Conservation (phyloP, 2,797 vertebrate species). For the Scolopax bukidnonensis region DNA sequence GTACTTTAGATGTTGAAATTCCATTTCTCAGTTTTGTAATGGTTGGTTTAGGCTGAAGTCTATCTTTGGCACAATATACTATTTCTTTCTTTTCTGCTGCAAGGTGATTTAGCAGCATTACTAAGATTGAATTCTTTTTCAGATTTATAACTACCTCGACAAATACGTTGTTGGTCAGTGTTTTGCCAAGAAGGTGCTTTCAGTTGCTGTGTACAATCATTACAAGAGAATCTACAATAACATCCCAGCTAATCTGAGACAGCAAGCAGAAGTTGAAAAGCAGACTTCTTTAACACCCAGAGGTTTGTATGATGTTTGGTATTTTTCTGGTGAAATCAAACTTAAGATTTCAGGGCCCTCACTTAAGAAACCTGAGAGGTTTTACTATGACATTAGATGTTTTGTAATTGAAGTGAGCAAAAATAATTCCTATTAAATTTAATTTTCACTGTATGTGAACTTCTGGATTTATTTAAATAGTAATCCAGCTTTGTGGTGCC, state of each 20-base stretch:
- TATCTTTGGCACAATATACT: background rate
- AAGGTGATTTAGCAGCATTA: background rate
- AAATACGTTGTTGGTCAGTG: slow-evolving; percentile 97
- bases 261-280: slow-evolving; percentile 92
- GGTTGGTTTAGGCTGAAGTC: background rate
- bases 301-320: slow-evolving; percentile 82
- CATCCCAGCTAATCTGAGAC: slow-evolving; percentile 90
- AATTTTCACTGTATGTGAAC: background rate
- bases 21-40: background rate
- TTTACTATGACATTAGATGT: background rate
- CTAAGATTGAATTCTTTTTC: slow-evolving; percentile 53
- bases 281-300: slow-evolving; percentile 92
- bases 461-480: background rate
- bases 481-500: background rate
- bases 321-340: background rate
- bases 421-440: background rate
- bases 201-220: slow-evolving; percentile 98
- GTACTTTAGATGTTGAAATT: background rate
- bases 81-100: background rate
- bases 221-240: slow-evolving; percentile 99
- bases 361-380: background rate
- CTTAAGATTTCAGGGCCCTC: background rate
- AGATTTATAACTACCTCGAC: slow-evolving; percentile 98
- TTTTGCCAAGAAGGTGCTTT: slow-evolving; percentile 97
- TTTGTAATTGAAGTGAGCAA: background rate